Evolutionary conservation across 2,888 invertebrate species (phyloP).

Genomic region (Stegophylla sp.): DNA sequence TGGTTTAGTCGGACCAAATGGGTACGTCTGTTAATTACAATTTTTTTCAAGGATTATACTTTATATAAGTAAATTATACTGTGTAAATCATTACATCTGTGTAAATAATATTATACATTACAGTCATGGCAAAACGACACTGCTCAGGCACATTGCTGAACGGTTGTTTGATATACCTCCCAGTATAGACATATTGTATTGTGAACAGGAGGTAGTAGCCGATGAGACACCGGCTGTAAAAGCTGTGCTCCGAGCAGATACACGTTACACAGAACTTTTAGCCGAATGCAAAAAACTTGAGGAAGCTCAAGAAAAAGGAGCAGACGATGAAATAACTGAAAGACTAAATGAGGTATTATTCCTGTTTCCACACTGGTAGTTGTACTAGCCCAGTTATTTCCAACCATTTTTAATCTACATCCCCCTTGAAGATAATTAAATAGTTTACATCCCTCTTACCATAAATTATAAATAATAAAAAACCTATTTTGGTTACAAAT

Average conservation of each 20-base stretch:
- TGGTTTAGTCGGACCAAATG: slow-evolving; percentile 98
- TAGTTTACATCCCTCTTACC: too few relatives aligned
- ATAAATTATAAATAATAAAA: too few relatives aligned
- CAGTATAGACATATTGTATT: slow-evolving; percentile 93
- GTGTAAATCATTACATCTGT: not conserved
- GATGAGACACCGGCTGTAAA: slow-evolving; percentile 93
- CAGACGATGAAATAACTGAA: slow-evolving; percentile 75
- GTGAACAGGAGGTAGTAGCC: slow-evolving; percentile 97
- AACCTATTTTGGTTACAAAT: not conserved
- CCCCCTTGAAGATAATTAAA: too few relatives aligned
- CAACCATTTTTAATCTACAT: too few relatives aligned
- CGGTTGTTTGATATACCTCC: slow-evolving; percentile 92
- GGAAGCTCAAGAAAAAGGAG: slow-evolving; percentile 72
- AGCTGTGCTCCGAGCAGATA: slow-evolving; percentile 91
- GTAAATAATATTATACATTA: slow-evolving; percentile 58
- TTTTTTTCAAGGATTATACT: not conserved
- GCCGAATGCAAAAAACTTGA: slow-evolving; percentile 81
- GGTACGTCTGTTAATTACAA: slow-evolving; percentile 67
- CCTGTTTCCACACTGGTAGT: too few relatives aligned
- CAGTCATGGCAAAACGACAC: slow-evolving; percentile 96
- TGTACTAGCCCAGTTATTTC: too few relatives aligned
- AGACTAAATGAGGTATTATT: slow-evolving; percentile 79
- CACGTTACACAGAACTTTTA: slow-evolving; percentile 81
- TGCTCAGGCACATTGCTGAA: slow-evolving; percentile 89
- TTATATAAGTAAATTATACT: too few relatives aligned